A percentile compares a stretch with the other conserved stretches of the same genome.
These are phyloP conservation scores for Epinotia demarniana DNA, from an alignment of 2,888 invertebrate species.

Conservation along the genomic window DNA sequence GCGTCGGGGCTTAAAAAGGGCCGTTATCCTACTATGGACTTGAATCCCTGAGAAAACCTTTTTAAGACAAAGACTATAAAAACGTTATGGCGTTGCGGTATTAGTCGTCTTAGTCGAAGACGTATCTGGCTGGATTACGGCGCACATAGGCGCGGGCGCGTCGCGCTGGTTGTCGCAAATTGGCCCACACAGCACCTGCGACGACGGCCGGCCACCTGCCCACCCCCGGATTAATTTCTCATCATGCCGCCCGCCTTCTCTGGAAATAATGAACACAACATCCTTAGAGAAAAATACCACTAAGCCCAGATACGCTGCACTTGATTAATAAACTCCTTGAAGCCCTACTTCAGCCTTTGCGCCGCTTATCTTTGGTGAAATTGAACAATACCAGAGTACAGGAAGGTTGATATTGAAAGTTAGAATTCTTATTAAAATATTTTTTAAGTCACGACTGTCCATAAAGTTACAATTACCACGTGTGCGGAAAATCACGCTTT, in stretches of 20 bases:
- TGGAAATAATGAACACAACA: slow-evolving; percentile 77
- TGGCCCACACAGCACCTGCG: slow-evolving; percentile 72
- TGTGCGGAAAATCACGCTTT: too few relatives aligned
- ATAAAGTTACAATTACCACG: too few relatives aligned
- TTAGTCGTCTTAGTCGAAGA: slow-evolving; percentile 37
- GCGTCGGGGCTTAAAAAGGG: neutral
- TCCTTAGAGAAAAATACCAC: slow-evolving; percentile 77
- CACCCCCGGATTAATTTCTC: slow-evolving; percentile 81
- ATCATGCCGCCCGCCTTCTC: slow-evolving; percentile 73
- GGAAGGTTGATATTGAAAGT: too few relatives aligned
- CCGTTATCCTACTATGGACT: neutral
- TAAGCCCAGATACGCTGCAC: slow-evolving; percentile 66
- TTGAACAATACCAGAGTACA: slow-evolving; percentile 51
- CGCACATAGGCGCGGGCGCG: slow-evolving; percentile 31
- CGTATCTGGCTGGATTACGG: slow-evolving; percentile 38
- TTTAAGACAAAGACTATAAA: slow-evolving; percentile 9
- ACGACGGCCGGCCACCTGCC: slow-evolving; percentile 65
- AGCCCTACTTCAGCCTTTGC: slow-evolving; percentile 60
- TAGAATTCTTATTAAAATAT: too few relatives aligned
- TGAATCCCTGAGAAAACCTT: neutral
- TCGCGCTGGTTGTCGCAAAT: slow-evolving; percentile 63
- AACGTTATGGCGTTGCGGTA: slow-evolving; percentile 20
- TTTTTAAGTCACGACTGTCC: too few relatives aligned
- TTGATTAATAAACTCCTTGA: slow-evolving; percentile 78
- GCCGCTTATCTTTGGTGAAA: slow-evolving; percentile 55